Evolutionary conservation across 2,888 invertebrate genomes (phyloP).

Genomic region (Disparrhopalites patrizii): DNA sequence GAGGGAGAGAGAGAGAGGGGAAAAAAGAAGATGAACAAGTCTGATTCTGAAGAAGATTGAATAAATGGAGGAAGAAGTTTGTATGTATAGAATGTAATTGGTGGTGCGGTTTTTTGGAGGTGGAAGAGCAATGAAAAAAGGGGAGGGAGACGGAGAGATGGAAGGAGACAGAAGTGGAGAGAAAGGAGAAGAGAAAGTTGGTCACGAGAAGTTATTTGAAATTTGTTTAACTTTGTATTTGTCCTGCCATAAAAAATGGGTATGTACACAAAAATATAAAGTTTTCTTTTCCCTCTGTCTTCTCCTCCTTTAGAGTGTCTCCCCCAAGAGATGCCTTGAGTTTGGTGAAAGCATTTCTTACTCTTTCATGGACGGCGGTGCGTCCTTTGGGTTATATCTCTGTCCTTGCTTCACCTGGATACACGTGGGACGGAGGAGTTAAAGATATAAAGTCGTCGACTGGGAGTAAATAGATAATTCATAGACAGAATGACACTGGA

Average conservation of each 20-base stretch:
- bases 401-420: too few species aligned
- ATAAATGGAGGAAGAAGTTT: neutral
- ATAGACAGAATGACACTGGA: too few species aligned
- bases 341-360: too few species aligned
- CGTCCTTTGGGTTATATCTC: too few species aligned
- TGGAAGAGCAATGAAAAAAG: neutral
- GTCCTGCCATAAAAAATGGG: neutral
- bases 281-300: neutral
- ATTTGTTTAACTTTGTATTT: neutral
- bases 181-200: neutral
- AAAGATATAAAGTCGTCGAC: too few species aligned
- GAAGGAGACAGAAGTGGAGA: neutral
- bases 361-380: too few species aligned
- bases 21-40: neutral
- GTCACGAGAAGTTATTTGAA: constrained; percentile 1
- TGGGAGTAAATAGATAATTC: too few species aligned
- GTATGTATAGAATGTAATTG: neutral
- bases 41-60: neutral
- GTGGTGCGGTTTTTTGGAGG: constrained; percentile 1
- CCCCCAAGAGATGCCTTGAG: too few species aligned
- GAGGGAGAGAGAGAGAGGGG: neutral
- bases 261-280: too few species aligned
- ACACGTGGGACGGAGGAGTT: too few species aligned
- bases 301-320: too few species aligned
- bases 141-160: neutral